These are phyloP conservation scores for Acanthosoma haemorrhoidale DNA, from an alignment of 2,888 invertebrate genomes.

Conservation along the genomic window DNA sequence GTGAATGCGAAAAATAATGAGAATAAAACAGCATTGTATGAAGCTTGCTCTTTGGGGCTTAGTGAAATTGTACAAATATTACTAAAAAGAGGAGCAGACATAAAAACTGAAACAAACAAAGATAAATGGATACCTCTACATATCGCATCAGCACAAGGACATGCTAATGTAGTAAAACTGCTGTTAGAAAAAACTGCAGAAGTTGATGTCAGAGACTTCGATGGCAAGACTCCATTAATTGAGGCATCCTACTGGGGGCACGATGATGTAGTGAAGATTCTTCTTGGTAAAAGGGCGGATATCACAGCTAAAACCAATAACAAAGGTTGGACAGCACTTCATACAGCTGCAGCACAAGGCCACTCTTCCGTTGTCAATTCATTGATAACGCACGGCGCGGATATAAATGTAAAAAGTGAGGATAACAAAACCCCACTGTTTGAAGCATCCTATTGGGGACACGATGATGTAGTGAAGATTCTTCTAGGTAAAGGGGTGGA, in stretches of 20 bases:
- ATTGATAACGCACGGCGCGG: background rate
- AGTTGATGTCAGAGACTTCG: background rate
- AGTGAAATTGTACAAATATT: background rate
- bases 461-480: constrained; percentile 20
- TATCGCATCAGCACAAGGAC: background rate
- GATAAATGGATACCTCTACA: background rate
- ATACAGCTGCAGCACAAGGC: too few species aligned
- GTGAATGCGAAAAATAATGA: background rate
- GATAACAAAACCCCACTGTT: background rate
- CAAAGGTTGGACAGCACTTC: background rate
- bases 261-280: background rate
- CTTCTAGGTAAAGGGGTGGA: constrained; percentile 23
- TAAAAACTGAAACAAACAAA: background rate
- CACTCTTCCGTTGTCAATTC: too few species aligned
- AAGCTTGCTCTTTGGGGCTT: background rate
- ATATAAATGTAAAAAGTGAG: background rate
- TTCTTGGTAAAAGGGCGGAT: background rate
- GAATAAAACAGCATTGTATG: background rate
- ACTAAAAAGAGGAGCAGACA: background rate
- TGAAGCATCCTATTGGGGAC: background rate
- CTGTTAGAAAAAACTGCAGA: background rate
- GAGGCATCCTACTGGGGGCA: background rate
- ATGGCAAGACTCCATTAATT: background rate
- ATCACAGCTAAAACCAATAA: background rate
- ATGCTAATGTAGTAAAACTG: background rate